These are phyloP conservation scores for Baryphthengus martii DNA, from an alignment of 2,113 vertebrate species.

Conservation along the genomic window DNA sequence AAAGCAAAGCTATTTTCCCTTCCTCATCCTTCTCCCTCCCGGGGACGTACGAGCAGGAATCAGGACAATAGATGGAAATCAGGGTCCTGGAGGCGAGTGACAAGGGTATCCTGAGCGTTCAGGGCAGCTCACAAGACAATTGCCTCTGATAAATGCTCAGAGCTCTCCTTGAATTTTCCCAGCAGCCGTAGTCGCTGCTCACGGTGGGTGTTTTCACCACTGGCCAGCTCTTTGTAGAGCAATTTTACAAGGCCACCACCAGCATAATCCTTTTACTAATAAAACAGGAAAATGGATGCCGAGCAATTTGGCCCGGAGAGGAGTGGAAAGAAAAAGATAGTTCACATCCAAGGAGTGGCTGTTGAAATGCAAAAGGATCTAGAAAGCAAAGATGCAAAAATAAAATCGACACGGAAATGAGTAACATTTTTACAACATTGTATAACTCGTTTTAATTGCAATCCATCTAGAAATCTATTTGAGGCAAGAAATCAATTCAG, in stretches of 20 bases:
- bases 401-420: conserved; percentile 16
- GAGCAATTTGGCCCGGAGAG: not conserved
- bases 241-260: not conserved
- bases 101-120: not conserved
- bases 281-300: not conserved
- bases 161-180: not conserved
- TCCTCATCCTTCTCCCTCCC: not conserved
- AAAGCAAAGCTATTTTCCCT: not conserved
- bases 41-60: not conserved
- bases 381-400: conserved; percentile 26
- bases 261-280: not conserved
- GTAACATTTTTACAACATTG: not conserved
- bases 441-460: conserved; percentile 42
- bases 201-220: not conserved
- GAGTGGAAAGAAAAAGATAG: not conserved
- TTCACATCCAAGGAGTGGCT: not conserved
- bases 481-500: conserved; percentile 38
- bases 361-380: not conserved
- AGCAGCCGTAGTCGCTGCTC: not conserved
- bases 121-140: not conserved
- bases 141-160: not conserved
- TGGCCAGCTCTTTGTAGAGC: not conserved
- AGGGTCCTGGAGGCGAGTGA: not conserved
- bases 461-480: conserved; percentile 46
- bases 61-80: not conserved